Base-by-base conservation (phyloP, 2,113 vertebrate genomes). In the Pycnonotus jocosus region DNA sequence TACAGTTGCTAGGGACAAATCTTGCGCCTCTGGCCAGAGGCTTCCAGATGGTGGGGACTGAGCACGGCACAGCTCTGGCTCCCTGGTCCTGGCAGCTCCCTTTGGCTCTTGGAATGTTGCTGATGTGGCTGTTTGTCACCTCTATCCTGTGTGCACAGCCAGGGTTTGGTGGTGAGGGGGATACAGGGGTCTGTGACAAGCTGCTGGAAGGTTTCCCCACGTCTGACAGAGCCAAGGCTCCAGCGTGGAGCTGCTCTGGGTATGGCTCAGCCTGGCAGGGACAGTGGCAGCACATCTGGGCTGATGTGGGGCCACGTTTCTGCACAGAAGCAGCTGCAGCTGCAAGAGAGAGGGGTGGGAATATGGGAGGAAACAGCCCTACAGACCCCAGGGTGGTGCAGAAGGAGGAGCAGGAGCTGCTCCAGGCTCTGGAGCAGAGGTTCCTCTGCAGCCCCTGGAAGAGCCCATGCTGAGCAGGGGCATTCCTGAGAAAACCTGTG, bases 321-420 rank as follows among this genome's bases (percentile, higher is more conserved):
- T 54, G 65, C n/a, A 3, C 65, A 10, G 74, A 4, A 38, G 48
- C 73, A 48, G 17, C 28, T 61, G 64, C 84, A 79, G n/a, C 6
- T 61, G 12, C 6, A 17, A 7, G 10, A 16, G 42, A 56, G 48
- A 31, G 27, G 11, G 33, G 11, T 27, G 57, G 22, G 35, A 5
- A 33, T 0, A 1, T 0, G 3, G 44, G 22, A 57, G 22, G n/a
- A 5, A 19, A 8, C 30, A 56, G 35, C 35, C 22, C 31, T 64
- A 18, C 57, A 56, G 66, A 10, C 0, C 24, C 25, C 48, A 18
- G 57, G 42, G 9, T 2, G 4, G 42, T 0, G 33, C 45, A 60
- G 50, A 2, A 10, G 6, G 17, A 51, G 44, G 25, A 42, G n/a
- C 57, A 71, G 74, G 35, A 56, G 85, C 30, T 64, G 48, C 57